Evolutionary conservation across 2,113 vertebrate genomes (phyloP).

Genomic region (Forbesichthys agassizii): DNA sequence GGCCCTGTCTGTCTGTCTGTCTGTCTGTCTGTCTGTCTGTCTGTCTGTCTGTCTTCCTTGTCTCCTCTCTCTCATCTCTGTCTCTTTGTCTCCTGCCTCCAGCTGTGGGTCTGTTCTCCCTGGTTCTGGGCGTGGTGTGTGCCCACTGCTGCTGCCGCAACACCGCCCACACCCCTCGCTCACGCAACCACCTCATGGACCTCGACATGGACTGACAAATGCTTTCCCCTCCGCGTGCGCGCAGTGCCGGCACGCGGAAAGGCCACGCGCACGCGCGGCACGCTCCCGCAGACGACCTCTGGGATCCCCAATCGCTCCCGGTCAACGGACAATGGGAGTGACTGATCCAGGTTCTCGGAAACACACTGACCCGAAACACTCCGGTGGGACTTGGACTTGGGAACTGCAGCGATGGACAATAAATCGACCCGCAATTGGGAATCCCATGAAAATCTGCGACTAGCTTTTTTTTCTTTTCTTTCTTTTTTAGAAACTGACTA

Average conservation of each 20-base stretch:
- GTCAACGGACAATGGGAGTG: constrained; percentile 56
- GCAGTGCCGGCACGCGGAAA: constrained; percentile 47
- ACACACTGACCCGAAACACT: too few species aligned
- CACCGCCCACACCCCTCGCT: constrained; percentile 79
- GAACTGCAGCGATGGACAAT: too few species aligned
- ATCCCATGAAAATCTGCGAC: too few species aligned
- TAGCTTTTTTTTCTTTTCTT: too few species aligned
- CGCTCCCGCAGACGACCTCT: constrained; percentile 56
- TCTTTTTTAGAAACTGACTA: too few species aligned
- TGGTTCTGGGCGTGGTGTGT: constrained; percentile 91
- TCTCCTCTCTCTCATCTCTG: background rate
- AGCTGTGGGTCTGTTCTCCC: constrained; percentile 86
- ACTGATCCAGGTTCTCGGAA: too few species aligned
- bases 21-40: too few species aligned
- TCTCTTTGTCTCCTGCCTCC: background rate
- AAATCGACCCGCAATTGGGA: too few species aligned
- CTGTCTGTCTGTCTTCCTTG: too few species aligned
- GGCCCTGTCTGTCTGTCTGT: too few species aligned
- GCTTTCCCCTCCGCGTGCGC: constrained; percentile 54
- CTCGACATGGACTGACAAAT: constrained; percentile 91
- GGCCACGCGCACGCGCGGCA: constrained; percentile 44
- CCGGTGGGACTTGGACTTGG: too few species aligned
- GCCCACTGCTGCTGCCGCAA: constrained; percentile 91
- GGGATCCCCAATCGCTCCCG: constrained; percentile 65
- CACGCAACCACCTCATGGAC: constrained; percentile 87